A percentile compares a stretch with the other conserved stretches of the same genome.
Evolutionary conservation across 1,140 invertebrate genomes (phyloP).

Genomic region (Papilio helenus): DNA sequence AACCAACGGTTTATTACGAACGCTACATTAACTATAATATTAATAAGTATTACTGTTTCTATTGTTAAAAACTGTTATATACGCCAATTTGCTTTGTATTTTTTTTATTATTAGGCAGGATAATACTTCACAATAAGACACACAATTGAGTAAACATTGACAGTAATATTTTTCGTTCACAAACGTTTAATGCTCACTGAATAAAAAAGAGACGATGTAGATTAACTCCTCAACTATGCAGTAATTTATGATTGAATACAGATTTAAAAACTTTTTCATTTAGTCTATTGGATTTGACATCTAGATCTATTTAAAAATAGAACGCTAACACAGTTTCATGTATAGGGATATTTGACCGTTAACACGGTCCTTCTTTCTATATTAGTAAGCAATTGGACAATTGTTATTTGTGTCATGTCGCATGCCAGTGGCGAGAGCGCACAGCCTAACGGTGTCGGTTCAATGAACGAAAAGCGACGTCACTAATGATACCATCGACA

Average conservation of each 20-base stretch:
- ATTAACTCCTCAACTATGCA: no score
- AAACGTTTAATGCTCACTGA: no score
- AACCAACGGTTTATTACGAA: constrained; percentile 34
- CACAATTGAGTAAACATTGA: no score
- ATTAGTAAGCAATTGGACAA: constrained; percentile 57
- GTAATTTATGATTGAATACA: no score
- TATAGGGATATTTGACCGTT: constrained; percentile 44
- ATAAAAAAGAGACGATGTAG: no score
- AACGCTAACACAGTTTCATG: constrained; percentile 29
- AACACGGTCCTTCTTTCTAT: constrained; percentile 46
- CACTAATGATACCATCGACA: constrained; percentile 73
- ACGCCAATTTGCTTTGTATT: background rate
- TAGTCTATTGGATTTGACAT: no score
- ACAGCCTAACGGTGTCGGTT: constrained; percentile 76
- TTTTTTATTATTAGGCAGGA: no score
- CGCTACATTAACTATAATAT: constrained; percentile 17
- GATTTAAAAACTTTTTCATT: no score
- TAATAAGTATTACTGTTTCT: constrained; percentile 25
- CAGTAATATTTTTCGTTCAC: no score
- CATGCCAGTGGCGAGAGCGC: constrained; percentile 67
- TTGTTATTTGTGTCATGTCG: constrained; percentile 79
- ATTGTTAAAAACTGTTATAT: background rate
- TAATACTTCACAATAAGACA: no score
- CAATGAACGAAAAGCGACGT: constrained; percentile 74
- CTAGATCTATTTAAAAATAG: background rate